phyloP scores from a whole-genome alignment of 2,888 invertebrate species.

The Pheosia tremula region DNA sequence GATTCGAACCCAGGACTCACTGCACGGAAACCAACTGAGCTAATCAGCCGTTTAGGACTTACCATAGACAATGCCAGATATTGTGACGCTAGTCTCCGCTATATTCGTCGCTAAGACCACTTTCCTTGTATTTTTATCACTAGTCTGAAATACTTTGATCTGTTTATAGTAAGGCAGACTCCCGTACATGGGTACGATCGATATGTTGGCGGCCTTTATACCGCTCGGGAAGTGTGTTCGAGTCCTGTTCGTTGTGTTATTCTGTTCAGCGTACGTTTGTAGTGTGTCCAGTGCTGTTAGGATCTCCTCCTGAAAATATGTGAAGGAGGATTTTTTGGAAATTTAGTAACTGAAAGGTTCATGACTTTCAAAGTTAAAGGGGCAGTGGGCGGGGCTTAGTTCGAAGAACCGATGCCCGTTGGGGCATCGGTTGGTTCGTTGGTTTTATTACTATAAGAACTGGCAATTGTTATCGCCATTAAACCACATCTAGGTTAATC shows the following conservation, averaged over 20 bases:
- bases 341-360: too few relatives aligned
- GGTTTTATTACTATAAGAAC: too few relatives aligned
- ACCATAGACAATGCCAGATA: conserved; percentile 96
- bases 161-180: conserved; percentile 87
- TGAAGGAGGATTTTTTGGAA: too few relatives aligned
- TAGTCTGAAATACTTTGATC: conserved; percentile 88
- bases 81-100: conserved; percentile 98
- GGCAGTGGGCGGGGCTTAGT: too few relatives aligned
- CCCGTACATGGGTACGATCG: conserved; percentile 96
- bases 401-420: too few relatives aligned
- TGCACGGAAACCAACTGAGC: too few relatives aligned
- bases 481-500: too few relatives aligned
- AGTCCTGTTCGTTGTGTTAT: conserved; percentile 73
- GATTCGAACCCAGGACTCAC: too few relatives aligned
- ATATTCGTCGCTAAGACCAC: conserved; percentile 97
- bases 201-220: conserved; percentile 75
- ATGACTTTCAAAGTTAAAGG: too few relatives aligned
- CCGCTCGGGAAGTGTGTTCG: conserved; percentile 68
- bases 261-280: conserved; percentile 83
- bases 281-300: conserved; percentile 88
- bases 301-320: conserved; percentile 91
- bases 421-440: too few relatives aligned
- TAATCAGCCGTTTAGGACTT: too few relatives aligned
- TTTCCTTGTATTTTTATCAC: conserved; percentile 91
- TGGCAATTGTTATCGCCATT: too few relatives aligned